phyloP scores from a whole-genome alignment of 2,113 vertebrate genomes.

The Eurystomus gularis region DNA sequence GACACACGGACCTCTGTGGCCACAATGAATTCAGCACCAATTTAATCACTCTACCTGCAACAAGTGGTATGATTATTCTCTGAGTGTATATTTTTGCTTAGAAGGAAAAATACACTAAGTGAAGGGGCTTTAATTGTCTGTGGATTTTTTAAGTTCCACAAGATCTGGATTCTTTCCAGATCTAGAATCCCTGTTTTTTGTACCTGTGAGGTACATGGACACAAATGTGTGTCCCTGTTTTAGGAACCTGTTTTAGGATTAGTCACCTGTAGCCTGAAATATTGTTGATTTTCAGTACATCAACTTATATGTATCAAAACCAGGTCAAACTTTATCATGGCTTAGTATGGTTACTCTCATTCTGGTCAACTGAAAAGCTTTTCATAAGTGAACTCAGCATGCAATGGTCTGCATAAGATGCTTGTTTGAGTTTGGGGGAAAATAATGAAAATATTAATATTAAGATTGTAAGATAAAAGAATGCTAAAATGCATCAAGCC shows the following conservation, averaged over 20 bases:
- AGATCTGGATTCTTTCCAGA: not conserved
- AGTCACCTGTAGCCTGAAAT: not conserved
- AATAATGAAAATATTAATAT: not conserved
- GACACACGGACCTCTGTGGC: not conserved
- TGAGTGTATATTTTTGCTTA: not conserved
- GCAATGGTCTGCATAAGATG: not conserved
- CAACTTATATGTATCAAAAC: not conserved
- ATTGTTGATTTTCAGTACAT: not conserved
- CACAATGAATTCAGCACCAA: not conserved
- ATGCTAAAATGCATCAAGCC: not conserved
- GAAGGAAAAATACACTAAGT: not conserved
- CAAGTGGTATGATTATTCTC: not conserved
- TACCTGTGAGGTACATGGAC: not conserved
- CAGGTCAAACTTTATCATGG: not conserved
- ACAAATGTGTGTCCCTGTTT: too few species aligned
- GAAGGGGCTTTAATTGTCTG: not conserved
- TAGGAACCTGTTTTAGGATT: not conserved
- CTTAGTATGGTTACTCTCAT: not conserved
- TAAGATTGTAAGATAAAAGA: not conserved
- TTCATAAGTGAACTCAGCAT: not conserved
- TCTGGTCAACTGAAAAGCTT: not conserved
- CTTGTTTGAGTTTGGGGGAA: not conserved
- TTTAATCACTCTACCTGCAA: not conserved
- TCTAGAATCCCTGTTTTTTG: not conserved
- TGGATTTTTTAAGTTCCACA: not conserved